Evolutionary conservation across 2,888 invertebrate genomes (phyloP).

Genomic region (Tholera decimalis): DNA sequence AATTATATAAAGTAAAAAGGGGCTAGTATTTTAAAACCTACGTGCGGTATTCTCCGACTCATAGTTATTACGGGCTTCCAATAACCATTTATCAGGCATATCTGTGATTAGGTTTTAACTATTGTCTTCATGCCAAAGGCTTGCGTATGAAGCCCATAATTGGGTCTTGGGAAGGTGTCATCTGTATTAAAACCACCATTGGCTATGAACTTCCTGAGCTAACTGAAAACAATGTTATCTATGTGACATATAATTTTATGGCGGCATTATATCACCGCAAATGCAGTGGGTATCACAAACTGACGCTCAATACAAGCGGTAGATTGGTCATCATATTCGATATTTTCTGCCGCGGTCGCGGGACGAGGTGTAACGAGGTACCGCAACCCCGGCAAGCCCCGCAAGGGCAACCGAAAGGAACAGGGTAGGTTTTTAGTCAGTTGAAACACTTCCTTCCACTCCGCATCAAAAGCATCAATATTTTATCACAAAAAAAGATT

Average conservation of each 20-base stretch:
- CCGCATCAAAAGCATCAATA: no score
- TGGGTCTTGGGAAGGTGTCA: no score
- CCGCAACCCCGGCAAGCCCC: no score
- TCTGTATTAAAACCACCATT: neutral
- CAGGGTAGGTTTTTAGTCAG: no score
- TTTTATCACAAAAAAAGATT: neutral
- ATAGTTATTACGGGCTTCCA: neutral
- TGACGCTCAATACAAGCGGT: neutral
- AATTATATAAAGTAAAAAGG: neutral
- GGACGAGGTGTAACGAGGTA: no score
- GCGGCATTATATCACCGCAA: neutral
- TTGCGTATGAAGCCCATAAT: neutral
- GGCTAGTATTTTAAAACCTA: neutral
- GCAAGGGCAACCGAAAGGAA: no score
- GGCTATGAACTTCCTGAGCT: neutral
- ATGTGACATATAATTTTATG: neutral
- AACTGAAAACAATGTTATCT: slow-evolving; percentile 15
- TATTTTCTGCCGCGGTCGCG: no score
- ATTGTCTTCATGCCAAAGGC: neutral
- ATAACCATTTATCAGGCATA: neutral
- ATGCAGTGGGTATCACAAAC: no score
- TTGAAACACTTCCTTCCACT: no score
- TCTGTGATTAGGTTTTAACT: neutral
- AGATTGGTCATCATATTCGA: neutral
- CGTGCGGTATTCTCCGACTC: neutral